These are phyloP conservation scores for Drosophila rhopaloa DNA, from an alignment of 1,140 invertebrate species.

Conservation along the genomic window DNA sequence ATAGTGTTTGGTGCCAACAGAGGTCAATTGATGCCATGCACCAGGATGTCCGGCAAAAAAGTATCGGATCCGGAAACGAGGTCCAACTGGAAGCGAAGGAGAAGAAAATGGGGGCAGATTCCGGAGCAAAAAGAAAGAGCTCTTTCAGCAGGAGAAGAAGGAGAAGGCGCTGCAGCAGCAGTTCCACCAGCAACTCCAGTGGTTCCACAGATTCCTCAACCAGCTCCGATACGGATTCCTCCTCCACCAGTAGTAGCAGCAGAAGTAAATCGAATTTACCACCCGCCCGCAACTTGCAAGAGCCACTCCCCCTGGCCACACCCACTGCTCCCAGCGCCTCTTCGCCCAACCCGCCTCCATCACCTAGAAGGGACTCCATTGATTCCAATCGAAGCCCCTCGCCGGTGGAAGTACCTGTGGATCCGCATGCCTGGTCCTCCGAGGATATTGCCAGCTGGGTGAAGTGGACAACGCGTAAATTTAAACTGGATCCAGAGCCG, in stretches of 20 bases:
- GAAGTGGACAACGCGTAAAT: slow-evolving; percentile 87
- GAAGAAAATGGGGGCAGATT: slow-evolving; percentile 4
- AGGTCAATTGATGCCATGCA: slow-evolving; percentile 71
- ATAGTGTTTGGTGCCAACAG: slow-evolving; percentile 25
- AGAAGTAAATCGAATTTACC: slow-evolving; percentile 5
- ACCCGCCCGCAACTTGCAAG: slow-evolving; percentile 20
- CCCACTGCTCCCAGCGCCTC: background rate
- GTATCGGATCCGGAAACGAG: slow-evolving; percentile 33
- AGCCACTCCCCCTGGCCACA: background rate
- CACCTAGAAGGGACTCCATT: slow-evolving; percentile 18
- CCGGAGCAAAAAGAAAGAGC: background rate
- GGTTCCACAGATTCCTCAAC: slow-evolving; percentile 16
- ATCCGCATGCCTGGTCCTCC: slow-evolving; percentile 88
- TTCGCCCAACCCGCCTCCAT: slow-evolving; percentile 2
- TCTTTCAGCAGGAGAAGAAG: slow-evolving; percentile 12
- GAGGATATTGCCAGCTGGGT: slow-evolving; percentile 88
- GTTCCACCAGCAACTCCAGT: slow-evolving; percentile 45
- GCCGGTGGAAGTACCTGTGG: slow-evolving; percentile 84
- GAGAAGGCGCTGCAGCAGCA: slow-evolving; percentile 44
- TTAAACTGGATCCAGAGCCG: slow-evolving; percentile 86
- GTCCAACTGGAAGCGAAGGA: slow-evolving; percentile 60
- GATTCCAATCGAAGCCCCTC: slow-evolving; percentile 27
- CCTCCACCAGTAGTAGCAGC: slow-evolving; percentile 9
- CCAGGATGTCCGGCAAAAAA: slow-evolving; percentile 62
- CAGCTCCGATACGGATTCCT: slow-evolving; percentile 21